A percentile compares a stretch with the other conserved stretches of the same genome.
Evolutionary conservation across 1,140 invertebrate genomes (phyloP).

Genomic region (Sycobia sp.): DNA sequence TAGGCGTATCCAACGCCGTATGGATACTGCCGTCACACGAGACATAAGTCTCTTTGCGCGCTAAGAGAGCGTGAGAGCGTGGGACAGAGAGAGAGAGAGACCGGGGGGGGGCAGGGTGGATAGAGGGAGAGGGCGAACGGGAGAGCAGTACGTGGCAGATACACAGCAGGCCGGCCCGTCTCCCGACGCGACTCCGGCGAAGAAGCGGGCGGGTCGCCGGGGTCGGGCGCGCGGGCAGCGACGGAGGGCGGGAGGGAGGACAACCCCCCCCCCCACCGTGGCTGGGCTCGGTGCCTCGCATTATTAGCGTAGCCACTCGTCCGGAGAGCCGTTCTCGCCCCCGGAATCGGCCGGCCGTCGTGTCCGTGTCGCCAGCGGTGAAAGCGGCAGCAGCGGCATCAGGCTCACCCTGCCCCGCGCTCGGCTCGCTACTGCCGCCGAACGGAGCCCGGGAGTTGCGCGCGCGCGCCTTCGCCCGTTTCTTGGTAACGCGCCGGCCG

Average conservation of each 20-base stretch:
- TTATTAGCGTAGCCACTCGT: conserved; percentile 43
- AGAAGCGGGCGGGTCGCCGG: background rate
- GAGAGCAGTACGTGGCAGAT: too few relatives aligned
- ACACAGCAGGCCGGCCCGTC: too few relatives aligned
- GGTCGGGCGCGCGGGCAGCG: background rate
- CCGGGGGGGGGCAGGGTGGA: background rate
- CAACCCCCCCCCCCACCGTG: background rate
- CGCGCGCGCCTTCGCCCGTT: conserved; percentile 22
- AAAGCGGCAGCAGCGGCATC: background rate
- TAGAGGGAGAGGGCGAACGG: too few relatives aligned
- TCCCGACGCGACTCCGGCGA: too few relatives aligned
- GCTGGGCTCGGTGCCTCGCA: too few relatives aligned
- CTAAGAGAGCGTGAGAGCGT: too few relatives aligned
- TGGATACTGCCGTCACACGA: too few relatives aligned
- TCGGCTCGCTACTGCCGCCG: too few relatives aligned
- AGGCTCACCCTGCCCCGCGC: background rate
- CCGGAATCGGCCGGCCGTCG: background rate
- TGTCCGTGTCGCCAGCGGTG: background rate
- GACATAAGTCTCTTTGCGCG: too few relatives aligned
- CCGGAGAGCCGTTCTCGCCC: conserved; percentile 40
- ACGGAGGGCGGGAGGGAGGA: background rate
- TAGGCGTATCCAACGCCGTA: too few relatives aligned
- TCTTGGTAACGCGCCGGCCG: conserved; percentile 38
- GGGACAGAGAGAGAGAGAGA: too few relatives aligned
- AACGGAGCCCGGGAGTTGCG: too few relatives aligned